Base-by-base conservation (phyloP, 2,888 invertebrate species). In the Eutolmus rufibarbis region DNA sequence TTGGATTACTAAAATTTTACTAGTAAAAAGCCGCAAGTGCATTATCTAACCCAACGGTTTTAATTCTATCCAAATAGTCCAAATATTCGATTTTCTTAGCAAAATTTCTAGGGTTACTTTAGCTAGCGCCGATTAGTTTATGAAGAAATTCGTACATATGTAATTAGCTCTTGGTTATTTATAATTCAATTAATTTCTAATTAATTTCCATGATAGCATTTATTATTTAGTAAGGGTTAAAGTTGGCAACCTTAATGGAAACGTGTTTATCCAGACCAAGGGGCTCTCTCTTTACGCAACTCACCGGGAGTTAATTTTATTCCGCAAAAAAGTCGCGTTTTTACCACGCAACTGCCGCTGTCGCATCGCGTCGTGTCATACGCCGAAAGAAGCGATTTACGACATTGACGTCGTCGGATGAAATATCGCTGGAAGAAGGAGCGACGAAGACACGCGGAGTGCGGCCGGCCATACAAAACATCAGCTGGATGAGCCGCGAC, bases 361-460 rank as follows among this genome's bases (percentile, higher is more conserved):
- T 57, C 82, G 82, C 57, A 82, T 82, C 28, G 79, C 5, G n/a
- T 79, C 46, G 51, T 79, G 79, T 79, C 79, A 82, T 82, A 82
- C 40, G 34, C 57, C 57, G 66, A 76, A 76, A 34, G 40, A 76
- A 12, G 37, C 76, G 31, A 82, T 82, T 82, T 82, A 40, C 57
- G 66, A 16, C 82, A 79, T 28, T 78, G 51, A 51, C 8, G 14
- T 82, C 66, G 82, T 66, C 34, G 34, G 57, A 66, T 57, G n/a
- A 82, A 82, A 82, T 66, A 82, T 82, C 57, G 66, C 51, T 82
- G 82, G 37, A 82, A 82, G 57, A 57, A 82, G 37, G 56, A 78
- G 66, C 28, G 9, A 79, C 28, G 16, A 79, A 46, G 56, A 51
- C 78, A 28, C 28, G 56, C 28, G 51, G 79, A 79, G 31, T 31